A percentile compares a stretch with the other conserved stretches of the same genome.
Conservation (phyloP, 2,888 invertebrate species). For the Meliscaeva auricollis region DNA sequence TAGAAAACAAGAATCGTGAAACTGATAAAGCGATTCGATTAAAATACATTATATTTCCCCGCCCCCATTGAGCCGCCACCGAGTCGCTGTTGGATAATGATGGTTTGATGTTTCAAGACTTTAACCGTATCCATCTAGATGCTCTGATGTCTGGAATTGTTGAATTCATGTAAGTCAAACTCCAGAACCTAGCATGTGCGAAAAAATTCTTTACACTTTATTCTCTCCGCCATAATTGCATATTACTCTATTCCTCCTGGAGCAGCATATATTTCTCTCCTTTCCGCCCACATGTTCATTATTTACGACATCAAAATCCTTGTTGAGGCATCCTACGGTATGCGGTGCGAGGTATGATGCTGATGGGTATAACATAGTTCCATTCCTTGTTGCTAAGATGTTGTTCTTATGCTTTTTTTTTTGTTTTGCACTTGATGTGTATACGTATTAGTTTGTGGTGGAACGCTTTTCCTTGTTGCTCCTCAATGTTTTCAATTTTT, state of each 20-base stretch:
- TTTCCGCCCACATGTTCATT: slow-evolving; percentile 77
- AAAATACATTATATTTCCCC: slow-evolving; percentile 58
- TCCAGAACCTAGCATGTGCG: slow-evolving; percentile 67
- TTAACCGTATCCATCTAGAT: background rate
- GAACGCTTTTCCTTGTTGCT: slow-evolving; percentile 38
- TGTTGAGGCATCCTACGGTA: slow-evolving; percentile 57
- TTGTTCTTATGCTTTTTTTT: slow-evolving; percentile 33
- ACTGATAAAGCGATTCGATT: slow-evolving; percentile 75
- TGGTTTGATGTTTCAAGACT: slow-evolving; percentile 24
- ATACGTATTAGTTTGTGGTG: background rate
- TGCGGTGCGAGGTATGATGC: slow-evolving; percentile 40
- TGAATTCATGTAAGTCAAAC: slow-evolving; percentile 9
- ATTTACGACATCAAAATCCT: slow-evolving; percentile 74
- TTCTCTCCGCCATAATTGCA: slow-evolving; percentile 70
- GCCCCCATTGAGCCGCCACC: slow-evolving; percentile 60
- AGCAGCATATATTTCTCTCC: slow-evolving; percentile 75
- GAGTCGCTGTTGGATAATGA: slow-evolving; percentile 43
- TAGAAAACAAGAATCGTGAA: slow-evolving; percentile 56
- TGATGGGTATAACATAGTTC: slow-evolving; percentile 57
- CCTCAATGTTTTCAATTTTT: slow-evolving; percentile 46
- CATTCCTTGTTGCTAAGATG: slow-evolving; percentile 48
- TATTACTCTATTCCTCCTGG: slow-evolving; percentile 77
- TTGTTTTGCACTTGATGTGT: slow-evolving; percentile 11
- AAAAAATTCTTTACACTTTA: slow-evolving; percentile 57
- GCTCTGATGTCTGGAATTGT: background rate